phyloP scores from a whole-genome alignment of 2,888 invertebrate species.

The Allacma fusca region DNA sequence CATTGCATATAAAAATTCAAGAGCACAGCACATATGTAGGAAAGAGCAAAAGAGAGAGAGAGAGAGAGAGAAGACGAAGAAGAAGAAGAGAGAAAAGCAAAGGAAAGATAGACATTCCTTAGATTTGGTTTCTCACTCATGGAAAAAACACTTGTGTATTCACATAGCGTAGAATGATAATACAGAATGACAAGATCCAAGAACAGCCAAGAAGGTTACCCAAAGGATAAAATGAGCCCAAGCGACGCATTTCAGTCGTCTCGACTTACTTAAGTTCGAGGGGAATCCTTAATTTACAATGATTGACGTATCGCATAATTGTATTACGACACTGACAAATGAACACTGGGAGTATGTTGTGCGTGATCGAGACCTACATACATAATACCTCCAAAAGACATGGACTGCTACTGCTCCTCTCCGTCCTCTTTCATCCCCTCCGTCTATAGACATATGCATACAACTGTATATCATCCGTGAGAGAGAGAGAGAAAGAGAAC shows the following conservation, averaged over 20 bases:
- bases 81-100: too few species aligned
- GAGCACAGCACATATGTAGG: too few species aligned
- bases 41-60: too few species aligned
- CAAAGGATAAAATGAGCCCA: slow-evolving; percentile 28
- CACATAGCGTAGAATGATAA: slow-evolving; percentile 14
- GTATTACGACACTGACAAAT: slow-evolving; percentile 51
- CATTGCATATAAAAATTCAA: too few species aligned
- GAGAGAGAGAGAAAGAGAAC: too few species aligned
- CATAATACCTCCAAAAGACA: too few species aligned
- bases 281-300: slow-evolving; percentile 51
- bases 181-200: slow-evolving; percentile 14
- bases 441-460: too few species aligned
- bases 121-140: too few species aligned
- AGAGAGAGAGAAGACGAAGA: too few species aligned
- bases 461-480: too few species aligned
- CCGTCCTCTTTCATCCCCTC: not conserved
- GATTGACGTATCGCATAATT: slow-evolving; percentile 50
- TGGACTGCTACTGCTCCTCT: slow-evolving; percentile 9
- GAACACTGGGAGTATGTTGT: slow-evolving; percentile 46
- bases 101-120: too few species aligned
- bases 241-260: slow-evolving; percentile 24
- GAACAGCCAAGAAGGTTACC: slow-evolving; percentile 17
- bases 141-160: slow-evolving; percentile 1
- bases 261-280: slow-evolving; percentile 22
- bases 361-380: slow-evolving; percentile 49